These are phyloP conservation scores for Drosophila nr. fundita DNA, from an alignment of 2,888 invertebrate genomes.

Conservation along the genomic window DNA sequence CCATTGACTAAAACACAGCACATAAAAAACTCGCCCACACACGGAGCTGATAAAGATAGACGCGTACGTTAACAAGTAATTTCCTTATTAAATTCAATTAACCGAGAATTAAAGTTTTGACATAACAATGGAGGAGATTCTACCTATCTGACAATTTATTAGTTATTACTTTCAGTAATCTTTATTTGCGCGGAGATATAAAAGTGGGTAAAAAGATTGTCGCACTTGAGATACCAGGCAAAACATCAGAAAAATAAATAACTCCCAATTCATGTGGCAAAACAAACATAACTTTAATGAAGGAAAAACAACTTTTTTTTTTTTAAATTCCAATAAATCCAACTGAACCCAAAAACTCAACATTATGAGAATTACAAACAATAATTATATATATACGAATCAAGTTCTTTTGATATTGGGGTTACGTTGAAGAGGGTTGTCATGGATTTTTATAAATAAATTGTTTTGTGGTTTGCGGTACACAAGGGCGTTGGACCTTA, in stretches of 20 bases:
- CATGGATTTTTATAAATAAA: not conserved
- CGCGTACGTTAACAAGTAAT: constrained; percentile 67
- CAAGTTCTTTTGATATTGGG: not conserved
- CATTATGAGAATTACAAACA: not conserved
- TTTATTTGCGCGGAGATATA: constrained; percentile 58
- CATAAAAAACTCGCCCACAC: constrained; percentile 27
- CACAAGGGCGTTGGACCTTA: not conserved
- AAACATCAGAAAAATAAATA: not conserved
- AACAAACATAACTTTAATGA: not conserved
- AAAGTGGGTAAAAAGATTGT: constrained; percentile 8
- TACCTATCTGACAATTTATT: constrained; percentile 62
- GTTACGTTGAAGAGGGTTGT: not conserved
- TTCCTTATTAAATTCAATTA: constrained; percentile 71
- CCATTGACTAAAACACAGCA: constrained; percentile 17
- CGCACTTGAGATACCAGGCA: constrained; percentile 1
- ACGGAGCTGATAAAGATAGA: constrained; percentile 4
- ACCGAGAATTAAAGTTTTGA: constrained; percentile 28
- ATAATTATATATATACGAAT: not conserved
- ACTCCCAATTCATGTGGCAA: not conserved
- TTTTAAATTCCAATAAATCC: not conserved
- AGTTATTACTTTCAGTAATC: constrained; percentile 64
- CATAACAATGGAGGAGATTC: constrained; percentile 12
- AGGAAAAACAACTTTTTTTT: not conserved
- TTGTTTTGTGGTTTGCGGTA: constrained; percentile 34
- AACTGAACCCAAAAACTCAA: not conserved